Evolutionary conservation across 2,113 vertebrate species (phyloP), one percentile per base, ranked within the genome.

Genomic region (Xyrauchen texanus): DNA sequence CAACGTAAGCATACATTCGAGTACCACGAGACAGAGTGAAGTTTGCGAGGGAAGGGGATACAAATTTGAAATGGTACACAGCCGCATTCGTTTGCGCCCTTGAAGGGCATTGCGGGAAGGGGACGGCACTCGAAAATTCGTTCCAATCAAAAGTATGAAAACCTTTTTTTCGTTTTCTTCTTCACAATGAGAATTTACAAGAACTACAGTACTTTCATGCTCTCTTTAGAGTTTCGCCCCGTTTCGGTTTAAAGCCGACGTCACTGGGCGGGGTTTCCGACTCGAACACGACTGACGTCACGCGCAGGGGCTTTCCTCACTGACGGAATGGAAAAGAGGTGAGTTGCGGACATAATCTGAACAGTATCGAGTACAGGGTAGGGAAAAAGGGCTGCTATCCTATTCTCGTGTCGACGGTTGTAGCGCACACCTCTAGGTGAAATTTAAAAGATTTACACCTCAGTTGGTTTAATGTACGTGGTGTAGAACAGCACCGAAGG

Each of bases 291-390:
- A 13, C 63, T 85, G 55, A 82, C 86, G 88, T 92, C 82, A 88
- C 61, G 44, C 60, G 10, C 9, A 68, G 86, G 91, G 91, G 91
- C 88, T 92, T 93, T 92, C 91, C 92, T 92, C 68, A 68, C 16
- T 89, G 87, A 93, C 91, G 92, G 82, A 81, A 81, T 80, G 85
- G 72, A 82, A 80, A 70, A 1, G 79, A 69, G 65, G 62, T 79
- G 88, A 8, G 80, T 85, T 86, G 87, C 83, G 63, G 85, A 82
- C 80, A 85, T 80, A 69, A 63, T 85, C 75, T 13, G 83, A 63
- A 51, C 53, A 5, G 55, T 67, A 11, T 47, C 63, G 15, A 15
- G 51, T 21, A 10, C n/a, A 51, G n/a, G 13, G 42, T 8, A 44
- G 58, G 11, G 8, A 42, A 15, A 0, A 46, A 10, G 63, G 11